A percentile compares a stretch with the other conserved stretches of the same genome.
phyloP scores from a whole-genome alignment of 2,888 invertebrate species.

The Agrotis exclamationis region DNA sequence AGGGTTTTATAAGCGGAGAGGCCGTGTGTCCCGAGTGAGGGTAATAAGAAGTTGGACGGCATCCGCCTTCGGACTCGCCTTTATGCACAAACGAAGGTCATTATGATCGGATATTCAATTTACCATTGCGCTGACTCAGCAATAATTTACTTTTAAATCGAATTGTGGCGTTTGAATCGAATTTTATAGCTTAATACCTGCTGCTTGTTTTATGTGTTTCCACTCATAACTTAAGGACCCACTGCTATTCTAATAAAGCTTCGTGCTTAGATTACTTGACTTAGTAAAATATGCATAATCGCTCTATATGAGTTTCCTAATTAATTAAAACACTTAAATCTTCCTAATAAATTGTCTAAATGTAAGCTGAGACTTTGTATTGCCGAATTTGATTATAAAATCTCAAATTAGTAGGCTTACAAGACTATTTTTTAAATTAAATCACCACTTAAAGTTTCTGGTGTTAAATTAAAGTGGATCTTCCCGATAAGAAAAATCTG shows the following conservation, averaged over 20 bases:
- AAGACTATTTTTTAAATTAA: constrained; percentile 37
- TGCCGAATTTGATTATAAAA: constrained; percentile 32
- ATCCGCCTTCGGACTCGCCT: constrained; percentile 76
- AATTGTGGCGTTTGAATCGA: constrained; percentile 77
- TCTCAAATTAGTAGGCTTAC: constrained; percentile 3
- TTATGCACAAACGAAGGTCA: constrained; percentile 86
- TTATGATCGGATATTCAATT: constrained; percentile 86
- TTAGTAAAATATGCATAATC: constrained; percentile 4
- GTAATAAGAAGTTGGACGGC: constrained; percentile 83
- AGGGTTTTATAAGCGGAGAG: constrained; percentile 68
- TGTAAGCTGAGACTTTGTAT: constrained; percentile 34
- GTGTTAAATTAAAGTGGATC: constrained; percentile 57
- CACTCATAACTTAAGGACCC: constrained; percentile 63
- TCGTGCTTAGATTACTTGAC: constrained; percentile 35
- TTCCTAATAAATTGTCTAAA: constrained; percentile 15
- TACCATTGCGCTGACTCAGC: constrained; percentile 83
- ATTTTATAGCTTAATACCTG: constrained; percentile 75
- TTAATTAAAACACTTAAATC: constrained; percentile 17
- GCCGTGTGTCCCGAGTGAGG: constrained; percentile 69
- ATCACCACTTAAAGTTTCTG: constrained; percentile 53
- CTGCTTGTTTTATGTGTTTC: constrained; percentile 70
- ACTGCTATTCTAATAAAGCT: constrained; percentile 46
- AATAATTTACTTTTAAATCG: constrained; percentile 84
- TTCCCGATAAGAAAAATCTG: constrained; percentile 53
- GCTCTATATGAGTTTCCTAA: constrained; percentile 5